Evolutionary conservation across 2,797 vertebrate species (phyloP), one percentile per base, ranked within the genome.

Genomic region (Pterois miles): DNA sequence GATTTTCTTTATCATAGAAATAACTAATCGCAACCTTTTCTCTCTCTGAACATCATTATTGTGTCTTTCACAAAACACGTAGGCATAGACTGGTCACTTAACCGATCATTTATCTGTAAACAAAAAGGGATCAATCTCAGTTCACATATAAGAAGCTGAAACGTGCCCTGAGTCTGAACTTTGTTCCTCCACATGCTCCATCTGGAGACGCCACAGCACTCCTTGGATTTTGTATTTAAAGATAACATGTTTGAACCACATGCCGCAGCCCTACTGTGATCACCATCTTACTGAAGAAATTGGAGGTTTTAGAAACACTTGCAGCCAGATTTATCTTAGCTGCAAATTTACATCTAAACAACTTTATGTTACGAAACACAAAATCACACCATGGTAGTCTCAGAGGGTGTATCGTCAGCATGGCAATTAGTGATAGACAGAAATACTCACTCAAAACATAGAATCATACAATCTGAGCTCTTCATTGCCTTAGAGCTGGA

Each of bases 181-280:
- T 25, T 71, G 31, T 43, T 46, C 38, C 38, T 85, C 62, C 16
- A 72, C 48, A 53, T 14, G 53, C 64, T 75, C 29, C 33, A 59
- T 18, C 65, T 72, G 22, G 57, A 71, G 69, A 77, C 29, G 4
- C 80, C 64, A 64, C 72, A 67, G 48, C 72, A 11, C 34, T 69
- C 36, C 3, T 27, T 57, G 31, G 43, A 73, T 78, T 78, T 57
- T 68, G 40, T 23, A 16, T 85, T 70, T 74, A 72, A 64, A 75
- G 65, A 83, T 60, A 54, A 74, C 78, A 62, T 22, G 40, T 81
- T 88, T 67, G 27, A 76, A 63, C 65, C 79, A 64, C 70, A 74
- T 25, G 43, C 83, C 79, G 27, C 71, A 84, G 80, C 76, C 67
- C 64, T 62, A 22, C 73, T 53, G 65, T 84, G 83, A 93, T 90